These are phyloP conservation scores for Palythoa grandiflora DNA, from an alignment of 92 coral and sea anemone species.

Conservation along the genomic window DNA sequence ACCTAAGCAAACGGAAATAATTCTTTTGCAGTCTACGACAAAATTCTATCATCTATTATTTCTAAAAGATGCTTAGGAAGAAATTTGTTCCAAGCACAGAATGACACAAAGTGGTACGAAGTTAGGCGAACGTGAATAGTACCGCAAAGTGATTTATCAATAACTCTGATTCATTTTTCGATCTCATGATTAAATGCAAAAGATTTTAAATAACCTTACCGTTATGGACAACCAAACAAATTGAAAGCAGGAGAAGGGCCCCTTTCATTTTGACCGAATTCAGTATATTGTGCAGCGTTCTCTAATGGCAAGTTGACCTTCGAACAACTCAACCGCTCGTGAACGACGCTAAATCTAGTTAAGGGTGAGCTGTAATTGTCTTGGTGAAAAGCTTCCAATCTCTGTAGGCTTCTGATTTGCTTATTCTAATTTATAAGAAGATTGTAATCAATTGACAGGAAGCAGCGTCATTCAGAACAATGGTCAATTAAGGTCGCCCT, in stretches of 20 bases:
- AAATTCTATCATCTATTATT: neutral
- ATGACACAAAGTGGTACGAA: conserved; percentile 1
- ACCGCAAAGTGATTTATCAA: neutral
- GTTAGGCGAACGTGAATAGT: neutral
- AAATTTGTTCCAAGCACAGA: neutral
- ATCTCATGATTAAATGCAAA: too few relatives aligned
- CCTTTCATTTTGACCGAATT: conserved; percentile 2
- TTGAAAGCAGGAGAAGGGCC: conserved; percentile 13
- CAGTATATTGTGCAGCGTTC: neutral
- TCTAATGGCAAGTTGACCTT: neutral
- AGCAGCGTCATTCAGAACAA: conserved; percentile 1
- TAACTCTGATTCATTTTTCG: neutral
- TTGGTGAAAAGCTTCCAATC: neutral
- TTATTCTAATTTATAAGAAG: neutral
- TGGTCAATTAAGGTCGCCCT: neutral
- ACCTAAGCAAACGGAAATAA: neutral
- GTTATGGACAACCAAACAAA: conserved; percentile 21
- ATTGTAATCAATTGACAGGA: conserved; percentile 15
- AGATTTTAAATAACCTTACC: neutral
- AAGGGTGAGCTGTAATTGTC: neutral
- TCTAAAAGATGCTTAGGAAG: neutral
- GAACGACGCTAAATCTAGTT: neutral
- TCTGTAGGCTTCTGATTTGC: neutral
- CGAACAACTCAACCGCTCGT: neutral
- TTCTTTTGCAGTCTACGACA: neutral